Evolutionary conservation across 2,797 vertebrate genomes (phyloP), one percentile per base, ranked within the genome.

Genomic region (Sandelia bainsii): DNA sequence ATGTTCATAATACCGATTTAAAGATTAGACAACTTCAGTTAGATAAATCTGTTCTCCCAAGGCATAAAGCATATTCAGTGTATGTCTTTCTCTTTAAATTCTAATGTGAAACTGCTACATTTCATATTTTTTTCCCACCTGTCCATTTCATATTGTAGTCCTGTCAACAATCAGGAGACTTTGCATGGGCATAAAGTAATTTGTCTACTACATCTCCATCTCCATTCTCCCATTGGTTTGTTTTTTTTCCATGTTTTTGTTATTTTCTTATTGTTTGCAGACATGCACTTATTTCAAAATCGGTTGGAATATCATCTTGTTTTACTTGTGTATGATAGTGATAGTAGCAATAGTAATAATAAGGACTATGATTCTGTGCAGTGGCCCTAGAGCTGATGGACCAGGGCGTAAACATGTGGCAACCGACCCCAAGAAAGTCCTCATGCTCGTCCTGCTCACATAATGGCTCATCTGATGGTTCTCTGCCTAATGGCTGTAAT

Each of bases 401-500:
- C 0, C 95, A 96, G 0, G 93, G 92, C 0, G 91, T 93, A 19
- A 93, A 94, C 69, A 93, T 98, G 68, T 99, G 98, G 98, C 97
- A 99, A 4, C 97, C 97, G 3, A 94, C 95, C 14, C 92, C 95
- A 61, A 95, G 96, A 82, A 97, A 97, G 82, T 96, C 98, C 63
- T 99, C 98, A 9, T 99, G 97, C 69, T 97, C 96, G 2, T 98
- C 98, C 27, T 99, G 98, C 82, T 97, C 95, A 0, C 98, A 97
- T 90, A 96, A 95, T 0, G 96, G 96, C 59, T 97, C 95, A 1
- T 96, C 95, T 0, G 97, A 98, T 0, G 93, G 96, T 1, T 95
- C 95, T 5, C 92, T 96, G 0, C 90, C 94, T 81, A 98, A 96
- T 0, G 96, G 97, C 79, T 99, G 97, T 89, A 99, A 95, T 90